Conservation (phyloP, 2,113 vertebrate species). For the Triplophysa rosa region DNA sequence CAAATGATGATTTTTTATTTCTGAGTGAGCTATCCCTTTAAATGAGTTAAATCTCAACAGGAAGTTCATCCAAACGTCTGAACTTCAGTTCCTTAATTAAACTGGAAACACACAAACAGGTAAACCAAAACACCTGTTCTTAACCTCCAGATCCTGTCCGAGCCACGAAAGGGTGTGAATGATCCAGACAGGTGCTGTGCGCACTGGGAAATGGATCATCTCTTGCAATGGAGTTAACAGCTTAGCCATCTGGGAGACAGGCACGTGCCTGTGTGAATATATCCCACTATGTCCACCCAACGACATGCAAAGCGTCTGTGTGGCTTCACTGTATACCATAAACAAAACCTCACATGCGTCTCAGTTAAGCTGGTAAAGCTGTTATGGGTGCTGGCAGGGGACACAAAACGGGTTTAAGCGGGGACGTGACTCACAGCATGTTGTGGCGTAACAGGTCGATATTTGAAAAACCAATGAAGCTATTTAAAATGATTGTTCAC, state of each 20-base stretch:
- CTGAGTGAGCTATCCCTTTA: too few species aligned
- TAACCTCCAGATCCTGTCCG: slow-evolving; percentile 8
- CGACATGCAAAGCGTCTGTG: slow-evolving; percentile 12
- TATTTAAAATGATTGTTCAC: neutral
- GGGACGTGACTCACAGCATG: neutral
- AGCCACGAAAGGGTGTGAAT: neutral
- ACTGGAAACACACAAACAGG: slow-evolving; percentile 17
- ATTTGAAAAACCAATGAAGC: neutral
- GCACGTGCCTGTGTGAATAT: slow-evolving; percentile 11
- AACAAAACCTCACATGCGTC: neutral
- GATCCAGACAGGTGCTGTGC: slow-evolving; percentile 34
- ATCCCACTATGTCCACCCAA: slow-evolving; percentile 29
- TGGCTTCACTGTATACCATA: slow-evolving; percentile 16
- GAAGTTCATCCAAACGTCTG: neutral
- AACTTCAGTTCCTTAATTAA: neutral
- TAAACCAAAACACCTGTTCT: slow-evolving; percentile 20
- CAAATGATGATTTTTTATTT: too few species aligned
- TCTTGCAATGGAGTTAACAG: slow-evolving; percentile 43
- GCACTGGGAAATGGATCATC: slow-evolving; percentile 39
- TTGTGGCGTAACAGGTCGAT: neutral
- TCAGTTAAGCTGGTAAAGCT: slow-evolving; percentile 11
- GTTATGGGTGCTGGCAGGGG: slow-evolving; percentile 3
- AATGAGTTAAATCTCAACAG: too few species aligned
- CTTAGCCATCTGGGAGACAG: slow-evolving; percentile 36
- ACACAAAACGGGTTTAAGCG: slow-evolving; percentile 1